Evolutionary conservation across 2,113 vertebrate genomes (phyloP), one percentile per base, ranked within the genome.

Genomic region (Petromus typicus): DNA sequence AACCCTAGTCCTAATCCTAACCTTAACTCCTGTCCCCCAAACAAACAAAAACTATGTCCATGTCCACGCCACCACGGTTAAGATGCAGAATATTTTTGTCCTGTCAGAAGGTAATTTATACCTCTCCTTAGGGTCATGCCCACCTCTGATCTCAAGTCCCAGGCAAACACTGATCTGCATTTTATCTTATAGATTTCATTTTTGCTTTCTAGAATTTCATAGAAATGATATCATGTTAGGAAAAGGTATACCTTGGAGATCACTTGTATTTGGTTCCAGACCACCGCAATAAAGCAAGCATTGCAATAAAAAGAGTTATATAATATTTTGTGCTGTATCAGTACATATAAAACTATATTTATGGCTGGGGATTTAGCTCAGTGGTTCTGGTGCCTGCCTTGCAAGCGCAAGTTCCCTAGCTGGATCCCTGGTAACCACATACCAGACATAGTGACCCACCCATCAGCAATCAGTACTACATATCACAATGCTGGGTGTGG

Each of bases 171-270:
- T 78, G 13, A 56, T 59, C 27, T 71, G 8, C 30, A 91, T 82
- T 59, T 23, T 59, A 3, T 85, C 48, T 86, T 86, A 16, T 86
- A 64, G 56, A 64, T 73, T 22, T 59, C 23, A 40, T 48, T 84
- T 78, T 83, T 84, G n/a, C 45, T 78, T 85, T 69, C 51, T 89
- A 59, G 81, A 88, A 81, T 94, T 87, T 27, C 43, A 43, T 56
- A 13, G 67, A 59, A 76, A 27, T 76, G 16, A n/a, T 80, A 23
- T 78, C 8, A 22, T 45, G 34, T 1, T 71, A 43, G 81, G 34
- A n/a, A 9, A 40, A 75, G 17, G 1, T 17, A 40, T 64, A 75
- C 57, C 27, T 66, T 78, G 22, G 25, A 54, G 69, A 43, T 85
- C 64, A 51, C 22, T 7, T 56, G 23, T 5, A 11, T 43, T 66